phyloP scores from a whole-genome alignment of 2,888 invertebrate species.

The Trichopoda pennipes region DNA sequence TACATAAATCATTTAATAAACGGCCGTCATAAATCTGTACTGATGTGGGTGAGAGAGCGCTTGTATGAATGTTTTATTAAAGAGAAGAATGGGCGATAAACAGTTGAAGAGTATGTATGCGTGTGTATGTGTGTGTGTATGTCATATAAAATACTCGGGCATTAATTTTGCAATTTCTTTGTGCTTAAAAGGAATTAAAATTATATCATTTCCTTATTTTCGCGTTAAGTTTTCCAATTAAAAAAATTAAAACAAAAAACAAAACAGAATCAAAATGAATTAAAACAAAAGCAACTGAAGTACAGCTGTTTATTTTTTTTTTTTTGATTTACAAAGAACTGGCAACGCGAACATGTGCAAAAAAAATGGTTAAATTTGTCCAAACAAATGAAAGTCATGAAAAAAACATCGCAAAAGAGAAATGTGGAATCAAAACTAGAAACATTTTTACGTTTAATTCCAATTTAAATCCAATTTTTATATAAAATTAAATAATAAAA shows the following conservation, averaged over 20 bases:
- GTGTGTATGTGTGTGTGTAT: background rate
- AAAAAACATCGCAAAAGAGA: background rate
- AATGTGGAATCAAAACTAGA: background rate
- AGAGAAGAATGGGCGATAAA: slow-evolving; percentile 7
- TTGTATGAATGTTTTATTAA: slow-evolving; percentile 10
- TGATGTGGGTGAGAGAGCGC: background rate
- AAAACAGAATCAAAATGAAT: background rate
- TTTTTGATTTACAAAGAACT: slow-evolving; percentile 44
- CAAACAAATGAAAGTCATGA: slow-evolving; percentile 51
- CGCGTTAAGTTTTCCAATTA: slow-evolving; percentile 69
- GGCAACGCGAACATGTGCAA: slow-evolving; percentile 1
- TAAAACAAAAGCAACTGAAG: background rate
- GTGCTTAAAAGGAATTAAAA: slow-evolving; percentile 64
- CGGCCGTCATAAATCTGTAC: slow-evolving; percentile 44
- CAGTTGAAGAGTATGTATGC: slow-evolving; percentile 27
- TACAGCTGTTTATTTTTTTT: slow-evolving; percentile 45
- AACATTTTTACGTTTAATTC: slow-evolving; percentile 31
- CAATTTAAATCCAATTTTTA: slow-evolving; percentile 26
- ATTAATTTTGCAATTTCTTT: slow-evolving; percentile 62
- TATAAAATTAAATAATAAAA: slow-evolving; percentile 42
- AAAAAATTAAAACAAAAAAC: slow-evolving; percentile 52
- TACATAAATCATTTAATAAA: slow-evolving; percentile 54
- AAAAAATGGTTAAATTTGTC: slow-evolving; percentile 47
- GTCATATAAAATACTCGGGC: slow-evolving; percentile 34
- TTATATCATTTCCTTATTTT: slow-evolving; percentile 69